Evolutionary conservation across 2,888 invertebrate species (phyloP), one percentile per base, ranked within the genome.

Genomic region (Drosophila anomalata): DNA sequence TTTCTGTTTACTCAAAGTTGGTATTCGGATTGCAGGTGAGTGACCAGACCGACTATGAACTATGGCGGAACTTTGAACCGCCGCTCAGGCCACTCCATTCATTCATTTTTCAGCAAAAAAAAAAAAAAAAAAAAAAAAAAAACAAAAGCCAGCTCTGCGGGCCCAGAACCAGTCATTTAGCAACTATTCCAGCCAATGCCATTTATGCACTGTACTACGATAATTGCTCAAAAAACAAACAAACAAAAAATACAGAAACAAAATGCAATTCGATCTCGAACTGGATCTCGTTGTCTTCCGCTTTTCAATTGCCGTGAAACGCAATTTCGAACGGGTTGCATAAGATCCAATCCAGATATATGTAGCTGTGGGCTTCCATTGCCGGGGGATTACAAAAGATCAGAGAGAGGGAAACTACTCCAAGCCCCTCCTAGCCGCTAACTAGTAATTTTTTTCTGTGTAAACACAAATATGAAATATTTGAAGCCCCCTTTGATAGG

Each of bases 281-380:
- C 66, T 65, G 65, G 54, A 63, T 65, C 36, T 65, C 47, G 66
- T 33, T 54, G 66, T 65, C 67, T 67, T 67, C 67, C 67, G 66
- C 69, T 36, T 50, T 44, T 50, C 57, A 66, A 68, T 66, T 69
- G 69, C 29, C 31, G 57, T 68, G 48, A 20, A 56, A 68, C 67
- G 67, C 68, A 48, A 33, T 68, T 68, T n/a, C 36, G 14, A 11
- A 48, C 17, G 24, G 26, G 48, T 66, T 66, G 67, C 69, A 58
- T 65, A 65, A 65, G 52, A 39, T 33, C 8, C 33, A 8, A 50
- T 50, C 8, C 33, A 4, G 12, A 44, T 20, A 41, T 12, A 11
- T 14, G 14, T 12, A 11, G 22, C 12, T 20, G 9, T 42, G n/a
- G 22, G 42, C 14, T 42, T 59, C 24, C 55, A 56, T 42, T 53